phyloP scores from a whole-genome alignment of 1,140 invertebrate species.

The Trachelipus rathkii region DNA sequence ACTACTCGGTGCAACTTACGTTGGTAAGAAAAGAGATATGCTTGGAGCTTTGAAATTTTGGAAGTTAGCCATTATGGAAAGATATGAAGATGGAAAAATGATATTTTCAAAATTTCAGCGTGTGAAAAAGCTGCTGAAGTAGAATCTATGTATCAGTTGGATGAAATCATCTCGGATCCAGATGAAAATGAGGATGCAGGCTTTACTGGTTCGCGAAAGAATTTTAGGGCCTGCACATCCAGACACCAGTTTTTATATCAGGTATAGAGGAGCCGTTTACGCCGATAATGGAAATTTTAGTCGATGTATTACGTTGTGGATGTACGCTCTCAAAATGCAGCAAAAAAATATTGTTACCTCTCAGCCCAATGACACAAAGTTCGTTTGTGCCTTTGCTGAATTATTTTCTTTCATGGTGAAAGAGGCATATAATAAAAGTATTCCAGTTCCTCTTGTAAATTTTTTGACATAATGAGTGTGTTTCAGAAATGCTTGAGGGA shows the following conservation, averaged over 20 bases:
- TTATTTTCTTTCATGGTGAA: slow-evolving; percentile 91
- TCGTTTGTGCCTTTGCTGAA: slow-evolving; percentile 89
- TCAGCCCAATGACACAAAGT: slow-evolving; percentile 90
- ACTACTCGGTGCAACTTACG: slow-evolving; percentile 88
- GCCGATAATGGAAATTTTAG: slow-evolving; percentile 89
- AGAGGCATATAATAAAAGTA: slow-evolving; percentile 50
- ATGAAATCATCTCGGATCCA: slow-evolving; percentile 82
- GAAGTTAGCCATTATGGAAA: slow-evolving; percentile 79
- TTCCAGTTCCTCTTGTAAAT: slow-evolving; percentile 62
- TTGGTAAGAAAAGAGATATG: slow-evolving; percentile 94
- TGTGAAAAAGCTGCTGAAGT: slow-evolving; percentile 85
- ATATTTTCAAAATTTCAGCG: slow-evolving; percentile 71
- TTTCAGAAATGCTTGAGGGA: slow-evolving; percentile 48
- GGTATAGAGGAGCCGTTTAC: slow-evolving; percentile 88
- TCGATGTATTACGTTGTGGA: slow-evolving; percentile 88
- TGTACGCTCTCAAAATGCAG: slow-evolving; percentile 95
- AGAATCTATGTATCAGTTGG: slow-evolving; percentile 67
- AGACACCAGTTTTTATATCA: slow-evolving; percentile 94
- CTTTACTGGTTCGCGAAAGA: slow-evolving; percentile 84
- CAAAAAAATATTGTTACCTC: slow-evolving; percentile 84
- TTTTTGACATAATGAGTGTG: slow-evolving; percentile 67
- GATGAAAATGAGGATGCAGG: slow-evolving; percentile 96
- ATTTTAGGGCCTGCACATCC: slow-evolving; percentile 90
- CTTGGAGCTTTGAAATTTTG: slow-evolving; percentile 79
- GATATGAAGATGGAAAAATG: slow-evolving; percentile 56